Evolutionary conservation across 2,888 invertebrate species (phyloP).

Genomic region (Caenorhabditis imperialis): DNA sequence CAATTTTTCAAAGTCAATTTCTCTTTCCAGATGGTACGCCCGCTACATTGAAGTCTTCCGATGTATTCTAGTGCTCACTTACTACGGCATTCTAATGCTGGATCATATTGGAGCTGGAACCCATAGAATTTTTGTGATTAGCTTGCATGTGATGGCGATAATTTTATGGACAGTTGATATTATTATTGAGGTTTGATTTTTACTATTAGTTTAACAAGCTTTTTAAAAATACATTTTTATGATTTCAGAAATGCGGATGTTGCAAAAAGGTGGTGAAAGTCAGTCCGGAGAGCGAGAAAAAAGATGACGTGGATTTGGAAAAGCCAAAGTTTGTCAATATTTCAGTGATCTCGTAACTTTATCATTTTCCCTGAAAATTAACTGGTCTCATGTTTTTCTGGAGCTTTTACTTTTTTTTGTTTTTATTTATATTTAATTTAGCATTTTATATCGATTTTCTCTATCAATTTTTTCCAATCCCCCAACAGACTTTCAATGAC

Average conservation of each 20-base stretch:
- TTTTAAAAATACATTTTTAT: not conserved
- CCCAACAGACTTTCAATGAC: too few species aligned
- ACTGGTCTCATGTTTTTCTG: too few species aligned
- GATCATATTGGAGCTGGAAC: conserved; percentile 71
- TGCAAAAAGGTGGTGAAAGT: not conserved
- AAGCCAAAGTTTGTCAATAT: conserved; percentile 2
- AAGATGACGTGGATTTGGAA: conserved; percentile 32
- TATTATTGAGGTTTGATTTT: conserved; percentile 34
- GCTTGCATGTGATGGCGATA: conserved; percentile 57
- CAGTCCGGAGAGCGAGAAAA: too few species aligned
- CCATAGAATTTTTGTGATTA: conserved; percentile 71
- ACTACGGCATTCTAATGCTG: conserved; percentile 65
- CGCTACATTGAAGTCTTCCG: conserved; percentile 70
- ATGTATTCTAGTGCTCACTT: conserved; percentile 68
- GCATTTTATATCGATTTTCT: too few species aligned
- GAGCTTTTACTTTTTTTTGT: too few species aligned
- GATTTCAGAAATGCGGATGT: conserved; percentile 10
- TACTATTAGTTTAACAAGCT: not conserved
- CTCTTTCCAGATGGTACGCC: conserved; percentile 70
- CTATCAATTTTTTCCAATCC: too few species aligned
- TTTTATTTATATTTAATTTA: too few species aligned
- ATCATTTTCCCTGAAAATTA: not conserved
- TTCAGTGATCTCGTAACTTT: conserved; percentile 33
- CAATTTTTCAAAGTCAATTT: too few species aligned
- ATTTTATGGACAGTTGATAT: conserved; percentile 42